Evolutionary conservation across 2,797 vertebrate genomes (phyloP).

Genomic region (Neosilurus mollespiculum): DNA sequence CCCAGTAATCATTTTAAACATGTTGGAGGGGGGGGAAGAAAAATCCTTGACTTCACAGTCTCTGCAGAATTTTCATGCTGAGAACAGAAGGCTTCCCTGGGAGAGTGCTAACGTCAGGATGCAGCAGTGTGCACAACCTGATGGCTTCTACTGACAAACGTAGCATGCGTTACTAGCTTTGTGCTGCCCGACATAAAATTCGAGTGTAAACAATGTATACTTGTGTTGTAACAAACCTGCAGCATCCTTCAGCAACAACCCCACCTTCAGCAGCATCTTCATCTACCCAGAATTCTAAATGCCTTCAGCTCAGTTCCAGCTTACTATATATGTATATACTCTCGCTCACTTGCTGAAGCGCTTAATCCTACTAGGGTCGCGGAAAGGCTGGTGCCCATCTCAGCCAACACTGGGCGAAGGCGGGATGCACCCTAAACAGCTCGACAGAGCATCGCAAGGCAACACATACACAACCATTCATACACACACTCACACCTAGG

Average conservation of each 20-base stretch:
- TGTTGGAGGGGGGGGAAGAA: slow-evolving; percentile 34
- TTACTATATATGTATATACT: too few relatives aligned
- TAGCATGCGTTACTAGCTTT: slow-evolving; percentile 27
- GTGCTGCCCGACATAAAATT: slow-evolving; percentile 15
- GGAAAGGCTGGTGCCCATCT: too few relatives aligned
- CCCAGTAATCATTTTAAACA: slow-evolving; percentile 40
- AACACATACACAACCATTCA: too few relatives aligned
- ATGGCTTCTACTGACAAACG: slow-evolving; percentile 34
- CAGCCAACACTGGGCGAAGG: too few relatives aligned
- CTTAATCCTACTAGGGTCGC: too few relatives aligned
- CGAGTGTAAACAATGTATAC: slow-evolving; percentile 9
- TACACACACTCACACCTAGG: too few relatives aligned
- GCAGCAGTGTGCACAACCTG: slow-evolving; percentile 35
- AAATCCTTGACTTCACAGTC: slow-evolving; percentile 36
- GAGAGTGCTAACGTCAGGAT: slow-evolving; percentile 11
- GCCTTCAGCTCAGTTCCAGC: neutral
- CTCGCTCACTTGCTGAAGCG: too few relatives aligned
- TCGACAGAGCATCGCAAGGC: too few relatives aligned
- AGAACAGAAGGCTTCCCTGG: slow-evolving; percentile 22
- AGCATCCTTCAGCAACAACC: neutral
- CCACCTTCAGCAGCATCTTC: neutral
- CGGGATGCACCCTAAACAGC: too few relatives aligned
- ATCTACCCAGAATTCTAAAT: neutral
- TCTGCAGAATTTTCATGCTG: slow-evolving; percentile 8
- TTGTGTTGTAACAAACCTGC: neutral